Evolutionary conservation across 2,113 vertebrate genomes (phyloP), one percentile per base, ranked within the genome.

Genomic region (Clarias gariepinus): DNA sequence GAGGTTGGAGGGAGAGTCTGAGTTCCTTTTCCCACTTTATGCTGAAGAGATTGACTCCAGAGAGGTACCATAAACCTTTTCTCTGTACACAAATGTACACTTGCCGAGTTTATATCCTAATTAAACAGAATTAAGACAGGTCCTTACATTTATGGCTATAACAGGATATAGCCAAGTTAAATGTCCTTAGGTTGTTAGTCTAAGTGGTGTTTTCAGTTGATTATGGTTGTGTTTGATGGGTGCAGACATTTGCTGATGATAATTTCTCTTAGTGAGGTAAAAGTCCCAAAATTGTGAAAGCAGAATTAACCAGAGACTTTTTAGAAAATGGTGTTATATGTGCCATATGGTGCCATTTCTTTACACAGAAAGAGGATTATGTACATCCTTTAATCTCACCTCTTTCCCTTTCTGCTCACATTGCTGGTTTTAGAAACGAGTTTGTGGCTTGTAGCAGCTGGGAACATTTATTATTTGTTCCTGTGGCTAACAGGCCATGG

Each of bases 11-110:
- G 98, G 98, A 53, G 97, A 99, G 86, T 99, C 98, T 0, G 98
- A 99, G 90, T 99, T 99, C 90, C 96, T 99, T 52, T 95, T 96
- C 85, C 98, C 98, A 0, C 89, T 99, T 84, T 98, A 98, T 85
- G 97, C 96, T 92, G 92, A 97, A 93, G 97, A 98, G 95, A 97
- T 99, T 91, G 95, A 95, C 93, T 99, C 98, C 47, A 96, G 98
- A 96, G 93, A 95, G 94, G 98, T 99, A 94, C 92, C 95, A n/a
- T 83, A 85, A 47, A 69, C 69, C 66, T 87, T 84, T 79, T 83
- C 66, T 77, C 28, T 47, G 30, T 63, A 78, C 57, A 73, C 1
- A 25, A 4, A 2, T 71, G 52, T 28, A 19, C 30, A 41, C 71
- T 77, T 41, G 28, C 64, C 1, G 4, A 63, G n/a, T 64, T 78